Evolutionary conservation across 1,140 invertebrate species (phyloP).

Genomic region (Brachystomella parvula): DNA sequence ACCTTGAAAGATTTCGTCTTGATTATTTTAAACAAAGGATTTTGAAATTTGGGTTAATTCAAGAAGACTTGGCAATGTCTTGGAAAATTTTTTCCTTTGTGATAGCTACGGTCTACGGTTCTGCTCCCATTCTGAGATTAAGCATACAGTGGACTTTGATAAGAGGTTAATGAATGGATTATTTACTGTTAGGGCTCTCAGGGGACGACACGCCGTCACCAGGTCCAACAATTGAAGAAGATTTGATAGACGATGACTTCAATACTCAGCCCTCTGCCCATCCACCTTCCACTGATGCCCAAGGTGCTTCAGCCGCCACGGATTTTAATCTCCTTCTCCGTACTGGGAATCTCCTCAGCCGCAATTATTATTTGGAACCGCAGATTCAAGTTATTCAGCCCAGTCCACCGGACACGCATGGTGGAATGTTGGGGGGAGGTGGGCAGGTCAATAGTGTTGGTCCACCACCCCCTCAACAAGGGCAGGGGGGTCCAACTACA

Average conservation of each 20-base stretch:
- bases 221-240: slow-evolving; percentile 3
- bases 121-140: too few species aligned
- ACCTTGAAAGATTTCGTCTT: too few species aligned
- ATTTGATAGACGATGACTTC: slow-evolving; percentile 7
- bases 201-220: neutral
- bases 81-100: too few species aligned
- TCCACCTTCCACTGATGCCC: slow-evolving; percentile 1
- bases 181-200: neutral
- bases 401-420: slow-evolving; percentile 3
- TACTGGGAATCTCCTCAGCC: neutral
- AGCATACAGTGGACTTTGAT: too few species aligned
- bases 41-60: too few species aligned
- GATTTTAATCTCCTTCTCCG: slow-evolving; percentile 5
- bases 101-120: too few species aligned
- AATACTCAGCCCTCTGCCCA: slow-evolving; percentile 9
- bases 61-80: too few species aligned
- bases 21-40: too few species aligned
- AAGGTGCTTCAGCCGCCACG: neutral
- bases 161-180: too few species aligned
- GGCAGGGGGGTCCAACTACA: neutral
- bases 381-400: slow-evolving; percentile 8
- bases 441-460: neutral
- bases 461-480: neutral
- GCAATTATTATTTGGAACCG: slow-evolving; percentile 2
- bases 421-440: neutral